Base-by-base conservation (phyloP, 1,140 invertebrate genomes). In the Procambarus clarkii region DNA sequence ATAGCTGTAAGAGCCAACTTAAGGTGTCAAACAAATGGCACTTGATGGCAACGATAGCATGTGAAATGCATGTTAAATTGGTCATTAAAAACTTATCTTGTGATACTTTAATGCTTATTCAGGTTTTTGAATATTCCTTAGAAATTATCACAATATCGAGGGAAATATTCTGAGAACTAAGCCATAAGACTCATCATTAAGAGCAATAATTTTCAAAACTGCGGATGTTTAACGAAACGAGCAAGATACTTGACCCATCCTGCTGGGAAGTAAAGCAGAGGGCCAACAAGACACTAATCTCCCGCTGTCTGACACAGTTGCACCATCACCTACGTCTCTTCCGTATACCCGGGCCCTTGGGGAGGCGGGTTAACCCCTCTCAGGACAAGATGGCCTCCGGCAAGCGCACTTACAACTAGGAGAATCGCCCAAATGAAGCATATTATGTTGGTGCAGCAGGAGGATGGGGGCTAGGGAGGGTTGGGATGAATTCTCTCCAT, bases 301-400 rank as follows among this genome's bases (percentile, higher is more conserved):
- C 50, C 50, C 50, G 21, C 69, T 21, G 69, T 74, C 69, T 34
- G n/a, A 34, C n/a, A 34, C 24, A 74, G n/a, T 74, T 24, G n/a
- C n/a, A 24, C 4, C 69, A 11, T 2, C 69, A 74, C 69, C 69
- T 74, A 74, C 69, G 34, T 74, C 69, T 74, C 69, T 7, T 74
- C 69, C 7, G n/a, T 74, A 2, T 21, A n/a, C 24, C 69, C 11
- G n/a, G 69, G 34, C 34, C 34, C 34, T 34, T 34, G 34, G 34
- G 34, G 34, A 18, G n/a, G 21, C 34, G 69, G 69, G 69, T 74
- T 74, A 34, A 34, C 7, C 64, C 34, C 18, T 34, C 69, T 74
- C 69, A 34, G 69, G 69, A 13, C n/a, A 74, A 74, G n/a, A 74
- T 74, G 69, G 69, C 69, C 69, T 74, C 69, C 69, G 18, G 60